Base-by-base conservation (phyloP, 2,797 vertebrate species). In the Lophius americanus region DNA sequence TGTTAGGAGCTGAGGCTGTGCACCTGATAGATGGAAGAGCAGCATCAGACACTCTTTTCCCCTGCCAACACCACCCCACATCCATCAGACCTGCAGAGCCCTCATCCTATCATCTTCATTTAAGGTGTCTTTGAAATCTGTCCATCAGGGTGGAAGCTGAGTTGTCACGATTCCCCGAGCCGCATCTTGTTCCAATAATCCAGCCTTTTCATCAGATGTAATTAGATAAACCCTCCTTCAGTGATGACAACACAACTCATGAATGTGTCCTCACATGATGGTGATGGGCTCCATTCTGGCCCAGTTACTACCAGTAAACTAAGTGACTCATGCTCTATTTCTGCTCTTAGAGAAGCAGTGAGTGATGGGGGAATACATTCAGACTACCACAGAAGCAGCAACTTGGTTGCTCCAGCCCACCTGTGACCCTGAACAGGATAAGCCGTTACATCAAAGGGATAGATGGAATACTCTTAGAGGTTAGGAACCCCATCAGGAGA, bases 221-320 rank as follows among this genome's bases (percentile, higher is more conserved):
- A 53, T 8, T 37, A 64, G 67, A 23, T 2, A 23, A 23, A 23
- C 23, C 23, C 23, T 23, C 23, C 23, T 23, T 23, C 23, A 23
- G 23, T 23, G 23, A 68, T 66, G 60, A 60, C 76, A 53, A 32
- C 54, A 38, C 32, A 47, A 36, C 55, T 13, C 4, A 0, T 10
- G 4, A 36, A 37, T 49, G 74, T 36, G 33, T 70, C 65, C 23
- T 23, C 23, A 12, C 53, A 4, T 42, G 32, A 59, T 33, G 70
- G 54, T 66, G 9, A 70, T 23, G 12, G 5, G 47, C 50, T 38
- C 52, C 14, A 51, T 46, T 64, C 33, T 9, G 44, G 35, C 37
- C 66, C 63, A 35, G 36, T 79, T 46, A 63, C 50, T 44, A 14
- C 59, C 76, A 13, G 73, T 60, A 79, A 78, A 75, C 5, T 23